phyloP scores from a whole-genome alignment of 2,888 invertebrate species.

The Rosalia funebris region DNA sequence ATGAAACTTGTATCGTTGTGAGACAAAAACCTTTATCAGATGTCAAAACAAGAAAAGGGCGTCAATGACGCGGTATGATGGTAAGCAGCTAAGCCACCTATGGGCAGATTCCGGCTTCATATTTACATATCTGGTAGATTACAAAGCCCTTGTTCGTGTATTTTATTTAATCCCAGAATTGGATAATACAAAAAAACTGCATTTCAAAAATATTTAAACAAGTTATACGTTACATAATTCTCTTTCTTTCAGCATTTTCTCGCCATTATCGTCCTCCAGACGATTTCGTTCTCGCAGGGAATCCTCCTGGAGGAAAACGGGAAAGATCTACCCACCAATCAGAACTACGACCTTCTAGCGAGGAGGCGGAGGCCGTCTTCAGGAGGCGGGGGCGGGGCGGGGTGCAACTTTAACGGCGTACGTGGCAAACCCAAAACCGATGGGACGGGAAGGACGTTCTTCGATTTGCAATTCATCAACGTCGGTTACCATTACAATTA shows the following conservation, averaged over 20 bases:
- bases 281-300: neutral
- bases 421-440: slow-evolving; percentile 37
- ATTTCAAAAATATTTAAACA: too few species aligned
- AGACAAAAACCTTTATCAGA: too few species aligned
- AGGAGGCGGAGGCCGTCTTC: neutral
- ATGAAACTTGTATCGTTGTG: too few species aligned
- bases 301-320: slow-evolving; percentile 12
- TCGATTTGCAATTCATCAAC: slow-evolving; percentile 50
- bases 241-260: slow-evolving; percentile 6
- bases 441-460: slow-evolving; percentile 50
- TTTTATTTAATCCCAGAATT: too few species aligned
- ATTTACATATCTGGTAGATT: too few species aligned
- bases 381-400: slow-evolving; percentile 19
- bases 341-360: slow-evolving; percentile 1
- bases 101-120: too few species aligned
- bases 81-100: too few species aligned
- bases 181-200: too few species aligned
- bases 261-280: neutral
- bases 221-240: too few species aligned
- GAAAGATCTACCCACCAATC: slow-evolving; percentile 15
- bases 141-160: too few species aligned
- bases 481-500: slow-evolving; percentile 52
- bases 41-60: too few species aligned
- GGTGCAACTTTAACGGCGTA: slow-evolving; percentile 42
- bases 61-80: too few species aligned